Percentiles rank a stretch among this genome's conserved stretches.
Conservation (phyloP, 1,140 invertebrate genomes). For the Musca vetustissima region DNA sequence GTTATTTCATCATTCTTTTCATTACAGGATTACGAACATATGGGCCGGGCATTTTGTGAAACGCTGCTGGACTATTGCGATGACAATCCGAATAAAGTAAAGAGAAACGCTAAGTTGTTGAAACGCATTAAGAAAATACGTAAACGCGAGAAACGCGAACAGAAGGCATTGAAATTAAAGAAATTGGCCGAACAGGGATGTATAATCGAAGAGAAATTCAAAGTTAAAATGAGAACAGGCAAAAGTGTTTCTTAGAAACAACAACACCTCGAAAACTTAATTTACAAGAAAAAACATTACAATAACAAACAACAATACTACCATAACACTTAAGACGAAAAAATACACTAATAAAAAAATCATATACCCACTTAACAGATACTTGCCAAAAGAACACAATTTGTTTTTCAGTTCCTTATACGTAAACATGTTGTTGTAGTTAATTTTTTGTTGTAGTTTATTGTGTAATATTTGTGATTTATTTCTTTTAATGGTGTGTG, state of each 20-base stretch:
- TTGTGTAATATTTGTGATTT: too few species aligned
- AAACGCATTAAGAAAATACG: slow-evolving; percentile 77
- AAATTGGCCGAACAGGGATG: slow-evolving; percentile 56
- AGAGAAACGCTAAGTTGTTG: slow-evolving; percentile 74
- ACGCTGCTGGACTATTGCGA: slow-evolving; percentile 89
- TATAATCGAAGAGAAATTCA: slow-evolving; percentile 53
- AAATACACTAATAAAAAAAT: neutral
- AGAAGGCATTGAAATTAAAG: slow-evolving; percentile 56
- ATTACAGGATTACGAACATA: slow-evolving; percentile 66
- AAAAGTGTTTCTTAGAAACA: slow-evolving; percentile 50
- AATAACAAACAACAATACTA: neutral
- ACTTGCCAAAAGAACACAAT: too few species aligned
- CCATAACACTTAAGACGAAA: neutral
- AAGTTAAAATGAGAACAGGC: slow-evolving; percentile 52
- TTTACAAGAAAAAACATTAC: neutral
- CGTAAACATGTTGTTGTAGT: too few species aligned
- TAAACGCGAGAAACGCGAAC: slow-evolving; percentile 53
- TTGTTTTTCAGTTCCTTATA: too few species aligned
- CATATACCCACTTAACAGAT: too few species aligned
- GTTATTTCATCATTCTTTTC: slow-evolving; percentile 1
- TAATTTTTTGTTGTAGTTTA: too few species aligned
- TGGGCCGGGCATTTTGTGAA: slow-evolving; percentile 89
- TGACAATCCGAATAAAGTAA: slow-evolving; percentile 83
- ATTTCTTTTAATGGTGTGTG: too few species aligned
- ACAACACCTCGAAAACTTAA: neutral